Base-by-base conservation (phyloP, 2,888 invertebrate species). In the Syritta pipiens region DNA sequence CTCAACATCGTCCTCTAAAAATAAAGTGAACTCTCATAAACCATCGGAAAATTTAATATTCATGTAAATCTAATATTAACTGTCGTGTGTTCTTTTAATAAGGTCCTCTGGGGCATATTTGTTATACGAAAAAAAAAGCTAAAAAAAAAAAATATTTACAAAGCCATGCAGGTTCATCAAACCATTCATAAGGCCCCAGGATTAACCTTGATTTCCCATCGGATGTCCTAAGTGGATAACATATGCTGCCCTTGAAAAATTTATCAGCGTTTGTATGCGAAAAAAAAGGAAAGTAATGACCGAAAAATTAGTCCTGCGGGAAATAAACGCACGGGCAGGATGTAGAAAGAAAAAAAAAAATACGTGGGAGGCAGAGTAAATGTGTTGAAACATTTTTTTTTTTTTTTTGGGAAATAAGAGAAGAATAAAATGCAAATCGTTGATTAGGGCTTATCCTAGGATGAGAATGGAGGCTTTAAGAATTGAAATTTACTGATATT, bases 181-280 rank as follows among this genome's bases (percentile, higher is more conserved):
- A 20, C 32, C 30, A 49, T 32, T 51, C 32, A n/a, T 7, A 32
- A 28, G 9, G 26, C 3, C 4, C 5, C 9, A 7, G 10, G 19
- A 12, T n/a, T 37, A 37, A 14, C 32, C 12, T 32, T 51, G 51
- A 51, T 51, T 51, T 51, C 51, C 51, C 51, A 32, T 51, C 51
- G 51, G 51, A 51, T 51, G 1, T n/a, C 28, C 1, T 19, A 30
- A 30, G 28, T 28, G 48, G 3, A 4, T 10, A 19, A 1, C 19
- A 17, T 32, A 49, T 32, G 17, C 19, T 19, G 20, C 20, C 3
- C 30, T 19, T 30, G 32, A 7, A 17, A 5, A 30, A 30, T 49
- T 32, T 22, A 22, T 24, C 22, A 12, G 22, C 20, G 20, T n/a
- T n/a, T n/a, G n/a, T n/a, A 35, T 12, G 9, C 32, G 28, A 10